Evolutionary conservation across 2,113 vertebrate genomes (phyloP).

Genomic region (Misgurnus mizolepis): DNA sequence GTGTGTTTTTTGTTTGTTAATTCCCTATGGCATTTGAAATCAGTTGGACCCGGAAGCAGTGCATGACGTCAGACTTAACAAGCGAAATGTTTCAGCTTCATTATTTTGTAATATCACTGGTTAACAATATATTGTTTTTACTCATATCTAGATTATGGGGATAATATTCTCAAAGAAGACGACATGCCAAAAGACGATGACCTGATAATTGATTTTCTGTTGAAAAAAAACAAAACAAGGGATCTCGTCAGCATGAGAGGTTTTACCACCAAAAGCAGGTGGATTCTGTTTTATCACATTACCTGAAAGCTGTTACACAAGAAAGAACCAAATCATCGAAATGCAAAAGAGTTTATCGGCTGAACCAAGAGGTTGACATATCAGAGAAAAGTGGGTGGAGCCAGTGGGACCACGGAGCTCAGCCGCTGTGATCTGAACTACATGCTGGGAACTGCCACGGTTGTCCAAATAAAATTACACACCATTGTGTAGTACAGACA

Average conservation of each 20-base stretch:
- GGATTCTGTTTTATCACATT: background rate
- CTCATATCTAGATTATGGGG: conserved; percentile 24
- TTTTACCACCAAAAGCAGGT: background rate
- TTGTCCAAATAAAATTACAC: conserved; percentile 34
- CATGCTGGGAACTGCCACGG: conserved; percentile 35
- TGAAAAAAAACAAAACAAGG: conserved; percentile 20
- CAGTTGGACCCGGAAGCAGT: no score
- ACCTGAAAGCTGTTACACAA: background rate
- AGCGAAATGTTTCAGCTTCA: no score
- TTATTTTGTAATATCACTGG: background rate
- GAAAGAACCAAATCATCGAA: conserved; percentile 11
- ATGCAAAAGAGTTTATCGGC: conserved; percentile 1
- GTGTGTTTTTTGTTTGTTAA: no score
- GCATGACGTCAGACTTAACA: no score
- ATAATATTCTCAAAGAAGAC: conserved; percentile 22
- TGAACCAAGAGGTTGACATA: conserved; percentile 14
- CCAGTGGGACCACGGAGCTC: conserved; percentile 3
- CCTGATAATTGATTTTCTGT: conserved; percentile 7
- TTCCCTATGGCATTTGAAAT: no score
- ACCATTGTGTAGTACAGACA: conserved; percentile 58
- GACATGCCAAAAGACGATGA: conserved; percentile 14
- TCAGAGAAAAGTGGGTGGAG: conserved; percentile 2
- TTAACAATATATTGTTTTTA: background rate
- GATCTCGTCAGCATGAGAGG: conserved; percentile 6
- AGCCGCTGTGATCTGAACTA: conserved; percentile 40